Base-by-base conservation (phyloP, 2,113 vertebrate genomes). In the Puffinus mauretanicus region DNA sequence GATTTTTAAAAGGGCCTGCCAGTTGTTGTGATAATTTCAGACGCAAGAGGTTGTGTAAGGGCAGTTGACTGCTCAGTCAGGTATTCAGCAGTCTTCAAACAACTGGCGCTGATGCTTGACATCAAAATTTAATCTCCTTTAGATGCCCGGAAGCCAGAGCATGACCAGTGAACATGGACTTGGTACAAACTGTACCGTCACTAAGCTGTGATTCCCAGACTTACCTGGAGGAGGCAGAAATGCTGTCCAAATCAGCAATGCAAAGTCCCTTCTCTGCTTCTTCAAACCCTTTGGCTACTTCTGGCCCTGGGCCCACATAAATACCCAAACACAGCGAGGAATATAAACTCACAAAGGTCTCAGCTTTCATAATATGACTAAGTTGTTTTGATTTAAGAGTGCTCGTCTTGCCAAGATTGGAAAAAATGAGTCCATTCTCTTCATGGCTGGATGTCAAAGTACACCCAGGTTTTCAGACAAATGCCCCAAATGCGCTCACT, bases 321-420 rank as follows among this genome's bases (percentile, higher is more conserved):
- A 95, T 92, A 87, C 27, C 90, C 91, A 88, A 93, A 66, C n/a
- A 94, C 47, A 57, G 76, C 0, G 0, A 84, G 89, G 80, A 93
- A 86, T 84, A 91, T 97, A 96, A 93, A 93, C 77, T 92, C 32
- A 21, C 82, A 96, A 86, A 92, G 47, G 42, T 82, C 71, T 97
- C 88, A 87, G 79, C 79, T 94, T 96, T 95, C 96, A 93, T 95
- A 95, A 95, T 91, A 93, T 87, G 88, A 94, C 94, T 94, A 89
- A 92, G 86, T 97, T 96, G 91, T 96, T 97, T 97, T 95, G 86
- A 96, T 97, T 96, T 93, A 94, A 86, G 66, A 67, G 29, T 57
- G 49, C 55, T 90, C 0, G 7, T 94, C 88, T 94, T 95, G 95
- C 94, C 97, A 97, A 94, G 94, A 93, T 67, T 89, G 95, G 95